phyloP scores from a whole-genome alignment of 2,113 vertebrate genomes.

The Osmerus mordax region DNA sequence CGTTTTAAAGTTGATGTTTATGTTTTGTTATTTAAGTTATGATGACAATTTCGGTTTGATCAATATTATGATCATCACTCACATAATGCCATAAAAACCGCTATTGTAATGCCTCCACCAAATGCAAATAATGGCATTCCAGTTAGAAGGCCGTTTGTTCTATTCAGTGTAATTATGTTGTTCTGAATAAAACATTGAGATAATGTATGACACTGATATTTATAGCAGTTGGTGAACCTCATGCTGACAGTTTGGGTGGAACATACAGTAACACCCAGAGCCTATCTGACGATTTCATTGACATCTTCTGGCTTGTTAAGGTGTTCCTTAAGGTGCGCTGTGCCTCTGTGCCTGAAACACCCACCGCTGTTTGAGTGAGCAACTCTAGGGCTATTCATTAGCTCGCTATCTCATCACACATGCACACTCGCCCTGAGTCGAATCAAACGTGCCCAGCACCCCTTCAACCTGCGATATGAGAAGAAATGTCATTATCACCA shows the following conservation, averaged over 20 bases:
- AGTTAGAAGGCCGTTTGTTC: neutral
- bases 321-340: neutral
- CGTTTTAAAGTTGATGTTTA: too few species aligned
- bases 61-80: too few species aligned
- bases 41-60: too few species aligned
- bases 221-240: too few species aligned
- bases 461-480: neutral
- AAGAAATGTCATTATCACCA: conserved; percentile 1
- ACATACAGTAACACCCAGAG: neutral
- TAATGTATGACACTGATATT: too few species aligned
- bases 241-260: too few species aligned
- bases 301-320: neutral
- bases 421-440: neutral
- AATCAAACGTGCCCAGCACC: neutral
- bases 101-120: too few species aligned
- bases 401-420: neutral
- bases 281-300: neutral
- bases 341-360: neutral
- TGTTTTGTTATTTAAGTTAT: too few species aligned
- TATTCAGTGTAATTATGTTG: too few species aligned
- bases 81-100: too few species aligned
- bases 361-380: neutral
- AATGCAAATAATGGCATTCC: neutral
- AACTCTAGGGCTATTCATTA: neutral
- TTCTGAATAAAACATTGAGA: too few species aligned